Evolutionary conservation across 2,113 vertebrate genomes (phyloP).

Genomic region (Pterophyllum scalare): DNA sequence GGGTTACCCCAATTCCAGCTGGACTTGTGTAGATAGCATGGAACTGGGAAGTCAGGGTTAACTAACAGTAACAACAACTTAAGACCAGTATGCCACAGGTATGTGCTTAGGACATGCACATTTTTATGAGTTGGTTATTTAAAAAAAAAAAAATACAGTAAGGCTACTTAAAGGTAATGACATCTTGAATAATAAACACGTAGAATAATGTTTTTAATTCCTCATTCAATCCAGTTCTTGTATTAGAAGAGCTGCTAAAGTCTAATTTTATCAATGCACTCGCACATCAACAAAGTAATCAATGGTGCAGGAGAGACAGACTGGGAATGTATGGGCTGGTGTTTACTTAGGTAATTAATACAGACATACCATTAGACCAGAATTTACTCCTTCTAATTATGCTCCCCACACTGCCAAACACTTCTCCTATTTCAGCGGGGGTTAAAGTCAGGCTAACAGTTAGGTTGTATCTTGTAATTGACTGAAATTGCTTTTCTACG

Average conservation of each 20-base stretch:
- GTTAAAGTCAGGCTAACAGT: slow-evolving; percentile 2
- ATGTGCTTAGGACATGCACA: background rate
- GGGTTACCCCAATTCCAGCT: too few relatives aligned
- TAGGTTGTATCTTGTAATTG: background rate
- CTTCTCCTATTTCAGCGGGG: background rate
- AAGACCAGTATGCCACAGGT: background rate
- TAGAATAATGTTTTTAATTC: background rate
- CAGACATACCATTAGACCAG: slow-evolving; percentile 19
- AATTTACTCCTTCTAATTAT: slow-evolving; percentile 17
- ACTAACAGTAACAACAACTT: too few relatives aligned
- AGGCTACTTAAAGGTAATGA: background rate
- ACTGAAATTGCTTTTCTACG: background rate
- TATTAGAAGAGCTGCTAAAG: slow-evolving; percentile 51
- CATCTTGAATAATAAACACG: background rate
- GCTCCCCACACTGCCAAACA: slow-evolving; percentile 4
- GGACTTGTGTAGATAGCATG: too few relatives aligned
- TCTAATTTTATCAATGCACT: slow-evolving; percentile 21
- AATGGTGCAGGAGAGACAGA: background rate
- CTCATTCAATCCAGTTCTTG: background rate
- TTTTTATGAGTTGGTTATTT: background rate
- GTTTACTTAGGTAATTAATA: slow-evolving; percentile 43
- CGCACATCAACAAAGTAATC: slow-evolving; percentile 49
- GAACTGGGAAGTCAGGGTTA: too few relatives aligned
- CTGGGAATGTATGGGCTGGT: background rate
- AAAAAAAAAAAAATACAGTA: background rate